These are phyloP conservation scores for Azemiops feae DNA, from an alignment of 2,113 vertebrate species.

Conservation along the genomic window DNA sequence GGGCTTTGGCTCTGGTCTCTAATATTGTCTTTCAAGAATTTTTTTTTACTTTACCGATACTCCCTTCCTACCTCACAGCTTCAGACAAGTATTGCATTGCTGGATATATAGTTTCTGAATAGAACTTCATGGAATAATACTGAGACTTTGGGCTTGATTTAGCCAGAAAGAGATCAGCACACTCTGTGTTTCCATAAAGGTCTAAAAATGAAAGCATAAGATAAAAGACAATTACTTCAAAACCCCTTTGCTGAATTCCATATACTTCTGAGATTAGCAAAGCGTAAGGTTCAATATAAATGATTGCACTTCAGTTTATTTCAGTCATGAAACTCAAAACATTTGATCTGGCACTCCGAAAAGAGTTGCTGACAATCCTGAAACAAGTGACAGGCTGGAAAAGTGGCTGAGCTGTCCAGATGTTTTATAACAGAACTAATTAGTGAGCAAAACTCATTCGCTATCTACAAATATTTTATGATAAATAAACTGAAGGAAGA, in stretches of 20 bases:
- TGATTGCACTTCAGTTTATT: not conserved
- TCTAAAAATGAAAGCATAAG: constrained; percentile 61
- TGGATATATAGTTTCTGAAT: constrained; percentile 77
- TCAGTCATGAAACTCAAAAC: not conserved
- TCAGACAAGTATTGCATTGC: constrained; percentile 83
- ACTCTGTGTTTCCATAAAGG: constrained; percentile 80
- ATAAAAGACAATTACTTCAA: not conserved
- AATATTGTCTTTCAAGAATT: not conserved
- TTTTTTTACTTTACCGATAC: not conserved
- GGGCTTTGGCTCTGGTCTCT: too few species aligned
- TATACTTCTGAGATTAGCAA: not conserved
- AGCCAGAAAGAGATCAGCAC: constrained; percentile 78
- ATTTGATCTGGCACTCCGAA: not conserved
- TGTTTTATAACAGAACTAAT: too few species aligned
- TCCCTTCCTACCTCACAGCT: constrained; percentile 77
- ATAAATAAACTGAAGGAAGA: too few species aligned
- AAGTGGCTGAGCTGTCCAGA: too few species aligned
- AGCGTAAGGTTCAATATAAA: not conserved
- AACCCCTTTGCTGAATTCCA: not conserved
- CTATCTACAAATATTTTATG: too few species aligned
- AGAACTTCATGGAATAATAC: constrained; percentile 78
- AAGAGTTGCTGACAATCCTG: not conserved
- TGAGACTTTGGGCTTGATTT: constrained; percentile 78
- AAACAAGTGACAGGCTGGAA: not conserved
- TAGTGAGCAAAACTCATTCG: too few species aligned